Evolutionary conservation across 2,888 invertebrate species (phyloP).

Genomic region (Rhimphoctona megacephalus): DNA sequence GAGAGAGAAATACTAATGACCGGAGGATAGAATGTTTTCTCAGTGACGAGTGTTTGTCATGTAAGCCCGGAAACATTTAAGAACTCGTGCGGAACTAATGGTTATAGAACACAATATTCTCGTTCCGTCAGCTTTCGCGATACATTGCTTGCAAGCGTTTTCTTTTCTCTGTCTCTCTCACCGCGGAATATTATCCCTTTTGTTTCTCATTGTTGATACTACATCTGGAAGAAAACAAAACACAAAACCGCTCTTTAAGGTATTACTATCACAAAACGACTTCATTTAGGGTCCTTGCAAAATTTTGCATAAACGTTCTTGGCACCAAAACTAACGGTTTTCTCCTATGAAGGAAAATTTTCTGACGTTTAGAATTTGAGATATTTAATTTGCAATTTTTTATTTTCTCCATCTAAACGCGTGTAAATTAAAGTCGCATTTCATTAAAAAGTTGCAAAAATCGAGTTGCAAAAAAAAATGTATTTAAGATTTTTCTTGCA

Average conservation of each 20-base stretch:
- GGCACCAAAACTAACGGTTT: too few relatives aligned
- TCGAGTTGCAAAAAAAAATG: too few relatives aligned
- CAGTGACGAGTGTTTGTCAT: slow-evolving; percentile 41
- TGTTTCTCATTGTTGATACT: not conserved
- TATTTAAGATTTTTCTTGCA: too few relatives aligned
- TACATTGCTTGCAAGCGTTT: not conserved
- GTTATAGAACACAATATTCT: slow-evolving; percentile 10
- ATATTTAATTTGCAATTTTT: too few relatives aligned
- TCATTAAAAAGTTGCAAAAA: too few relatives aligned
- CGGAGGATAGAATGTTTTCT: slow-evolving; percentile 8
- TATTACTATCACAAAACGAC: too few relatives aligned
- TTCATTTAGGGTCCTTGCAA: too few relatives aligned
- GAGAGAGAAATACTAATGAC: slow-evolving; percentile 58
- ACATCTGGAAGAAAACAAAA: not conserved
- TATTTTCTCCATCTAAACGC: too few relatives aligned
- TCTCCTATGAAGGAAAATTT: too few relatives aligned
- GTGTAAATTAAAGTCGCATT: too few relatives aligned
- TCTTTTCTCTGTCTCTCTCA: not conserved
- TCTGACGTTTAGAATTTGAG: too few relatives aligned
- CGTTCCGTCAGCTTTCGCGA: slow-evolving; percentile 18
- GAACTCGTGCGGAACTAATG: slow-evolving; percentile 24
- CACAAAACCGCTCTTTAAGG: not conserved
- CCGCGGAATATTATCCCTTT: not conserved
- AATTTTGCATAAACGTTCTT: too few relatives aligned
- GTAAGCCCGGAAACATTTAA: slow-evolving; percentile 14